Evolutionary conservation across 2,113 vertebrate species (phyloP).

Genomic region (Maccullochella peelii): DNA sequence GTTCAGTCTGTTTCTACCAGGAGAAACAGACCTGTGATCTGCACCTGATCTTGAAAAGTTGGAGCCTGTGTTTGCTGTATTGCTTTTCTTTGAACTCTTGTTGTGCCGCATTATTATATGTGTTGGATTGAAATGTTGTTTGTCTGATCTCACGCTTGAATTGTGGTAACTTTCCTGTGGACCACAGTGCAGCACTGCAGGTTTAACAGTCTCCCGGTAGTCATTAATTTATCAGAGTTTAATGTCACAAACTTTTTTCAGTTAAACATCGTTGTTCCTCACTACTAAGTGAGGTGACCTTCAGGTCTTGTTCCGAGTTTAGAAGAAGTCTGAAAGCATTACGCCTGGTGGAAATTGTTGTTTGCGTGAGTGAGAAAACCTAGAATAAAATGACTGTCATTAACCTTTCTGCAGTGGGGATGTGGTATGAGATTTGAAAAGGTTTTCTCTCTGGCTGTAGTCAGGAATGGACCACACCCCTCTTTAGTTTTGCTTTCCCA

Average conservation of each 20-base stretch:
- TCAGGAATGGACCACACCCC: constrained; percentile 51
- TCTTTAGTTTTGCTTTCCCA: constrained; percentile 44
- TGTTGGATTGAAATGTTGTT: background rate
- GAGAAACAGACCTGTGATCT: constrained; percentile 44
- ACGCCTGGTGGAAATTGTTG: background rate
- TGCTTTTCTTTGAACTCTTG: background rate
- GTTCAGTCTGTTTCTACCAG: constrained; percentile 6
- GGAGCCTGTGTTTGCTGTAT: background rate
- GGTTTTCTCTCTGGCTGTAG: constrained; percentile 14
- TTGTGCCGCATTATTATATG: background rate
- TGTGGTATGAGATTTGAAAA: constrained; percentile 6
- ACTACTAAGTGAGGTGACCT: background rate
- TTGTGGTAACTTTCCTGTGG: background rate
- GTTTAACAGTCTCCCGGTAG: background rate
- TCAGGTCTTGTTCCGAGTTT: background rate
- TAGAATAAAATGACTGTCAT: background rate
- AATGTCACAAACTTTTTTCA: background rate
- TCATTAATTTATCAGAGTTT: background rate
- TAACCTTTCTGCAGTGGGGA: background rate
- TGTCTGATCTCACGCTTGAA: background rate
- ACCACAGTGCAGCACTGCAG: background rate
- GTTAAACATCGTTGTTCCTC: background rate
- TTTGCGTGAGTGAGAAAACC: background rate
- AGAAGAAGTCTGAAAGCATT: background rate
- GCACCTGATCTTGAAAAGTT: constrained; percentile 32